Evolutionary conservation across 2,888 invertebrate species (phyloP).

Genomic region (Herminia tarsipennalis): DNA sequence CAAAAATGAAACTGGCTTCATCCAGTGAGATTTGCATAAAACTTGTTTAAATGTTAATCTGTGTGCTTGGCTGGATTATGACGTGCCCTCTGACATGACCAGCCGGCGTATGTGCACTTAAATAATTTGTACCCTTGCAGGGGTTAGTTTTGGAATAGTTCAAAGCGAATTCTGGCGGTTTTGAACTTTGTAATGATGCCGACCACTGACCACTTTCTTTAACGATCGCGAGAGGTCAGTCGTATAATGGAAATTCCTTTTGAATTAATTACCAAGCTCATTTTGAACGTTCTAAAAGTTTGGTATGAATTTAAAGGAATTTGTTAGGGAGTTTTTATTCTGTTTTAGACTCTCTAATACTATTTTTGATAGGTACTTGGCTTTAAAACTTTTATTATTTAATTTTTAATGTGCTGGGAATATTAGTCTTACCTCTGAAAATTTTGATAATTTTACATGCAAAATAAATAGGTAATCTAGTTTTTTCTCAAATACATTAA

Average conservation of each 20-base stretch:
- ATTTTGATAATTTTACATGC: no score
- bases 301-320: slow-evolving; percentile 3
- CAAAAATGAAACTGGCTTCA: slow-evolving; percentile 67
- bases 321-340: slow-evolving; percentile 3
- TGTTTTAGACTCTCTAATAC: neutral
- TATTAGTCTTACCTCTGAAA: no score
- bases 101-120: slow-evolving; percentile 26
- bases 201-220: slow-evolving; percentile 17
- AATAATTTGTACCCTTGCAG: slow-evolving; percentile 41
- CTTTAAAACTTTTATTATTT: neutral
- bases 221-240: slow-evolving; percentile 15
- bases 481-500: no score
- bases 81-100: slow-evolving; percentile 66
- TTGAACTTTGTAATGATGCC: slow-evolving; percentile 15
- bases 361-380: neutral
- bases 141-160: slow-evolving; percentile 38
- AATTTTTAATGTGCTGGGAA: no score
- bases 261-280: slow-evolving; percentile 16
- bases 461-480: no score
- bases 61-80: slow-evolving; percentile 69
- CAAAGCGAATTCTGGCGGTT: slow-evolving; percentile 19
- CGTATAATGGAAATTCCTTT: slow-evolving; percentile 16
- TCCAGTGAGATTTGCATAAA: slow-evolving; percentile 78
- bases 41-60: slow-evolving; percentile 84
- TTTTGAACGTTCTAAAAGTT: slow-evolving; percentile 10